Percentiles rank a stretch among this genome's conserved stretches.
These are phyloP conservation scores for Danio kyathit DNA, from an alignment of 2,797 vertebrate genomes.

Conservation along the genomic window DNA sequence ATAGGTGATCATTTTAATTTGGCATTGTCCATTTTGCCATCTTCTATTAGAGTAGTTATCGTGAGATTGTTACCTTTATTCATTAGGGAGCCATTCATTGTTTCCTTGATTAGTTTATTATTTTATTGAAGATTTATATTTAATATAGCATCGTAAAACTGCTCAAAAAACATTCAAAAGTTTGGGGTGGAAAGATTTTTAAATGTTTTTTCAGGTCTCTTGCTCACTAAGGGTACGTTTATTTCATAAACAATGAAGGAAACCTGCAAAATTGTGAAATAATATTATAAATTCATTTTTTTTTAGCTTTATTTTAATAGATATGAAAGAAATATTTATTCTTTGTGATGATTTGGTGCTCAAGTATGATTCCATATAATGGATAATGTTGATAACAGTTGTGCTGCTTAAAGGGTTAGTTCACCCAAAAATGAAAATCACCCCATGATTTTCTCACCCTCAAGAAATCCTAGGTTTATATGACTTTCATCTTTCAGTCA, in stretches of 20 bases:
- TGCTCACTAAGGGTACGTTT: neutral
- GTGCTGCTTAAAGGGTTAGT: neutral
- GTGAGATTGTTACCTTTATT: neutral
- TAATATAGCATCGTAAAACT: neutral
- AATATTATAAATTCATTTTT: neutral
- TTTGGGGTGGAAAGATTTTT: neutral
- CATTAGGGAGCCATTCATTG: no score
- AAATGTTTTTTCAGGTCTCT: neutral
- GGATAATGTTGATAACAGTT: neutral
- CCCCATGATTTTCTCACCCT: no score
- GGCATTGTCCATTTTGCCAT: neutral
- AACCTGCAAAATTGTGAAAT: neutral
- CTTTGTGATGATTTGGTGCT: neutral
- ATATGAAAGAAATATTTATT: neutral
- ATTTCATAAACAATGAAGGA: neutral
- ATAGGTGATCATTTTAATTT: neutral
- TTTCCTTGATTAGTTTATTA: no score
- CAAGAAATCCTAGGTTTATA: no score
- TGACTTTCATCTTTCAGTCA: no score
- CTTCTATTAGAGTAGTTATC: neutral
- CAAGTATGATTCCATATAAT: neutral
- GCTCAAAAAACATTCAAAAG: neutral
- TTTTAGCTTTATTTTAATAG: neutral
- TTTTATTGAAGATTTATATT: neutral
- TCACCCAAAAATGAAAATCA: no score